Percentiles rank a stretch among this genome's conserved stretches.
Conservation (phyloP, 2,113 vertebrate species). For the Strix uralensis region DNA sequence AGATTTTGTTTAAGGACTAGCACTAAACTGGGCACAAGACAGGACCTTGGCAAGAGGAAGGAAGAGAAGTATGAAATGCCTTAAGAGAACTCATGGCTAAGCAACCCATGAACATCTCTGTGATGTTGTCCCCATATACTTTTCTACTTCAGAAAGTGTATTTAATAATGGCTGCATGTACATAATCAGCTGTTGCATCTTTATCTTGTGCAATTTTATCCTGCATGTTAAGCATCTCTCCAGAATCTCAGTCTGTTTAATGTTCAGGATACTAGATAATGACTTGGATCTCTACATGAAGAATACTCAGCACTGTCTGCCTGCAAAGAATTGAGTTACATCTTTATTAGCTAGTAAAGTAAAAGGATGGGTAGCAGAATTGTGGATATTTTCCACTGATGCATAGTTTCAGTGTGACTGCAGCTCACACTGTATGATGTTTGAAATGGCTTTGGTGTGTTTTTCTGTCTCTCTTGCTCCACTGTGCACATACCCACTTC, state of each 20-base stretch:
- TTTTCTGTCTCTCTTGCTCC: slow-evolving; percentile 8
- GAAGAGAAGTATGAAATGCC: background rate
- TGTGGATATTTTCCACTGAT: background rate
- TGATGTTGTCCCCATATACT: background rate
- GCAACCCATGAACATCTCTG: background rate
- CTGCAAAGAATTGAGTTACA: background rate
- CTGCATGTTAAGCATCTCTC: background rate
- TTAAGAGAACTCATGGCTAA: background rate
- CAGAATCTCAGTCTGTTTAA: background rate
- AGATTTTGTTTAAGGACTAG: background rate
- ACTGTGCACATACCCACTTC: slow-evolving; percentile 10
- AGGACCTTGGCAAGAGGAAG: background rate
- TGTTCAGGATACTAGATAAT: background rate
- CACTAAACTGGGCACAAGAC: background rate
- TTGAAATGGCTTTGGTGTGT: slow-evolving; percentile 24
- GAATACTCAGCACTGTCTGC: background rate
- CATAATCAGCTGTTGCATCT: background rate
- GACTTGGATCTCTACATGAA: background rate
- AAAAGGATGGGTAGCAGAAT: background rate
- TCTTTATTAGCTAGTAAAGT: slow-evolving; percentile 21
- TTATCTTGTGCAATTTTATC: background rate
- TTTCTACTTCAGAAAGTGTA: background rate
- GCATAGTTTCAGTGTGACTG: background rate
- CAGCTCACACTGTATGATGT: background rate
- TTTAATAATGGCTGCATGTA: background rate